phyloP scores from a whole-genome alignment of 2,797 vertebrate genomes.

The Anabas testudineus region DNA sequence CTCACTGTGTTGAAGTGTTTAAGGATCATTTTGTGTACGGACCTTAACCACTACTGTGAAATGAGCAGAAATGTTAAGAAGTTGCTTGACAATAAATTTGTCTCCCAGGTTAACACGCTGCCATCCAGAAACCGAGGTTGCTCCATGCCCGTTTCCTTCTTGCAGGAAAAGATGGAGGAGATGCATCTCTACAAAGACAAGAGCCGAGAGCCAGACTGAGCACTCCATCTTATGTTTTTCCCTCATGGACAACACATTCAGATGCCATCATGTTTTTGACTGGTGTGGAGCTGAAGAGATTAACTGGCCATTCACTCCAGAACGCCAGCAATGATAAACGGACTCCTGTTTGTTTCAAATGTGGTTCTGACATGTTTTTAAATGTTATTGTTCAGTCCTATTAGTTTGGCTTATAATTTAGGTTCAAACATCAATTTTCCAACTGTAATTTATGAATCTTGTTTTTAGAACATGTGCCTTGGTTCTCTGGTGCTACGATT shows the following conservation, averaged over 20 bases:
- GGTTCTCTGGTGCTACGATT: conserved; percentile 71
- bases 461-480: conserved; percentile 48
- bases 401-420: conserved; percentile 37
- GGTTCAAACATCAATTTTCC: conserved; percentile 29
- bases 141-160: conserved; percentile 79
- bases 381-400: conserved; percentile 23
- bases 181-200: conserved; percentile 86
- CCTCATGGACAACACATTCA: conserved; percentile 37
- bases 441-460: conserved; percentile 58
- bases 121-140: conserved; percentile 72
- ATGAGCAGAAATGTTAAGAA: background rate
- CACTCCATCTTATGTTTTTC: background rate
- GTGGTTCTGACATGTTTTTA: conserved; percentile 29
- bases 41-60: background rate
- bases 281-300: conserved; percentile 42
- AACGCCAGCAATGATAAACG: conserved; percentile 14
- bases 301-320: conserved; percentile 8
- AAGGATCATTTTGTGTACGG: background rate
- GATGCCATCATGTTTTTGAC: conserved; percentile 1
- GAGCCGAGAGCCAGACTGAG: conserved; percentile 84
- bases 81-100: too few relatives aligned
- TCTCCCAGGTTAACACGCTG: conserved; percentile 66
- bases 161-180: conserved; percentile 86
- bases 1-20: too few relatives aligned
- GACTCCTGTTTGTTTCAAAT: conserved; percentile 39